Percentiles rank a stretch among this genome's conserved stretches.
Conservation (phyloP, 30 jellyfish, hydroid and myxozoan genomes). For the Chrysaora quinquecirrha region DNA sequence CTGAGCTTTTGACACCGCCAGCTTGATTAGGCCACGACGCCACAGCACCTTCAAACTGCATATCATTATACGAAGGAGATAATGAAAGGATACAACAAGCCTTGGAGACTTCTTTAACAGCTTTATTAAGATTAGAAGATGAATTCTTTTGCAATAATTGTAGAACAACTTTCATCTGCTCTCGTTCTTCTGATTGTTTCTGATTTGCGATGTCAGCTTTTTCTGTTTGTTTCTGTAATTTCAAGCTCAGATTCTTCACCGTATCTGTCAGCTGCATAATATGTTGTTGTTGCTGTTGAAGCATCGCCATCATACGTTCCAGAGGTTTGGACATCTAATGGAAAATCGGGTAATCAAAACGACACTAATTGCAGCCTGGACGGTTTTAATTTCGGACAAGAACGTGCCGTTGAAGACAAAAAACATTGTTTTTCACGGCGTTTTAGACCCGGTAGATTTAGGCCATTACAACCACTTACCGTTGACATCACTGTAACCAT, state of each 20-base stretch:
- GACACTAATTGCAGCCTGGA: no score
- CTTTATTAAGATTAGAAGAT: constrained; percentile 62
- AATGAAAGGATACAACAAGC: constrained; percentile 79
- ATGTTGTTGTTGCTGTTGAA: constrained; percentile 53
- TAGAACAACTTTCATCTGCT: constrained; percentile 49
- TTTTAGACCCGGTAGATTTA: no score
- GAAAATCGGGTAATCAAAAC: no score
- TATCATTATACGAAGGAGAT: not conserved
- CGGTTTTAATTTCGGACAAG: no score
- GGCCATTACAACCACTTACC: no score
- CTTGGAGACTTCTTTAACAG: constrained; percentile 71
- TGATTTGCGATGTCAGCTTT: not conserved
- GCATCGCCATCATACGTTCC: constrained; percentile 33
- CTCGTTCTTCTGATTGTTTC: constrained; percentile 36
- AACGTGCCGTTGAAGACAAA: no score
- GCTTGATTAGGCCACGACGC: no score
- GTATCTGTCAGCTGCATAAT: constrained; percentile 40
- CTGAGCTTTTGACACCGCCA: no score
- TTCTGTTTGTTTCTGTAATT: constrained; percentile 27
- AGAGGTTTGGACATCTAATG: no score
- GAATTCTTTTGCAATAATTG: constrained; percentile 86
- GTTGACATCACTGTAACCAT: no score
- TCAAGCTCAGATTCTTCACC: constrained; percentile 7
- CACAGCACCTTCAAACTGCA: no score
- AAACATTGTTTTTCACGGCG: no score